Evolutionary conservation across 2,888 invertebrate genomes (phyloP).

Genomic region (Perizoma flavofasciatum): DNA sequence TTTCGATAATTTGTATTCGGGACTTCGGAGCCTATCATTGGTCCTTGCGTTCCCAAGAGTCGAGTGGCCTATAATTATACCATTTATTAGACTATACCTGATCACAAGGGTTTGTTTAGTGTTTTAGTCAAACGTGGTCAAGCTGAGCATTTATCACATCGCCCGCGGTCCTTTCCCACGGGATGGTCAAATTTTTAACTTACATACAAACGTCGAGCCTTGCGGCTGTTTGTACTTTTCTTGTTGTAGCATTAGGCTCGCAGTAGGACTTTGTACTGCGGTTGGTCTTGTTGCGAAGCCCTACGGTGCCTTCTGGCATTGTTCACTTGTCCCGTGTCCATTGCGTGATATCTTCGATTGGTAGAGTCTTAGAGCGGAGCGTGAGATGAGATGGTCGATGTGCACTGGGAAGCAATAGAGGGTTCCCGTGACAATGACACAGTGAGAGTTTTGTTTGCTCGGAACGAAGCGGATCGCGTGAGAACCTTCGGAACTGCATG

Average conservation of each 20-base stretch:
- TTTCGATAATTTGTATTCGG: slow-evolving; percentile 64
- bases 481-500: slow-evolving; percentile 80
- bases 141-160: slow-evolving; percentile 77
- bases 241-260: slow-evolving; percentile 69
- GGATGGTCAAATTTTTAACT: slow-evolving; percentile 71
- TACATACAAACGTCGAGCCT: slow-evolving; percentile 71
- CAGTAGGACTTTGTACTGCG: slow-evolving; percentile 50
- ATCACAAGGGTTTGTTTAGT: slow-evolving; percentile 61
- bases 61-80: slow-evolving; percentile 65
- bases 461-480: slow-evolving; percentile 70
- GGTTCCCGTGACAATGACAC: slow-evolving; percentile 62
- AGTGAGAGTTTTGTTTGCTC: slow-evolving; percentile 73
- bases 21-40: slow-evolving; percentile 41
- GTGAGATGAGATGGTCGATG: slow-evolving; percentile 47
- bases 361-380: slow-evolving; percentile 25
- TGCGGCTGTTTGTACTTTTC: slow-evolving; percentile 59
- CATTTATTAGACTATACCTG: slow-evolving; percentile 60
- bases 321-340: slow-evolving; percentile 42
- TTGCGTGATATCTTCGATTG: slow-evolving; percentile 44
- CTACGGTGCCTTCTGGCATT: slow-evolving; percentile 52
- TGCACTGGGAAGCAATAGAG: slow-evolving; percentile 52
- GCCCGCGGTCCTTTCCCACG: slow-evolving; percentile 77
- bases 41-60: slow-evolving; percentile 57
- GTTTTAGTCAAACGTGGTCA: slow-evolving; percentile 77
- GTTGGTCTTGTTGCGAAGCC: slow-evolving; percentile 69